Base-by-base conservation (phyloP, 2,888 invertebrate genomes). In the Phortica okadai region DNA sequence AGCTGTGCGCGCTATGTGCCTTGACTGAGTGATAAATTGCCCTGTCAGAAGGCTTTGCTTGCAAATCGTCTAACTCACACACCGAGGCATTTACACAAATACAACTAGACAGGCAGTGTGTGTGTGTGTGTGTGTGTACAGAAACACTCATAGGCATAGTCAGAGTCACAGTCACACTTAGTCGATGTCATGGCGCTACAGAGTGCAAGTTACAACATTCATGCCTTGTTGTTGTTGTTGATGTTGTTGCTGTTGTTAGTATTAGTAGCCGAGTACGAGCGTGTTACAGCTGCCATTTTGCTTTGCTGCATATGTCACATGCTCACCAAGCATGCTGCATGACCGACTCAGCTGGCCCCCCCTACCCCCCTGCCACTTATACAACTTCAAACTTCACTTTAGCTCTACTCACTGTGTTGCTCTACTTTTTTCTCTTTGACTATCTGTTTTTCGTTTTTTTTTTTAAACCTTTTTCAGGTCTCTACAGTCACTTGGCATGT, bases 1-100 rank as follows among this genome's bases (percentile, higher is more conserved):
- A 21, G 62, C 41, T 33, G 25, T 77, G 78, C 72, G 78, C 77
- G 73, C 58, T 79, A 76, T 81, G 8, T 76, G 78, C 74, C 80
- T 74, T 73, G 45, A 79, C 78, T 81, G 82, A 87, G 90, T 89
- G 90, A 89, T 89, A 90, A 89, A 89, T 89, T 90, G 90, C 88
- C 86, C 85, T 89, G 89, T 89, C 89, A 89, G 82, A 85, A 87
- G 86, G 86, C 44, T 69, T 21, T 16, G 69, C 21, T 67, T 67
- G 67, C 67, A 67, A 67, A 67, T 67, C 67, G 45, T 7, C 25
- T 33, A 11, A 64, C 41, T 11, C 45, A 67, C 21, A 67, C 14
- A 67, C 6, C 11, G 14, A 56, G 6, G 16, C 11, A 59, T 59
- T 45, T 10, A 45, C 45, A 45, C 10, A 14, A 50, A 50, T 14